Base-by-base conservation (phyloP, 2,888 invertebrate species). In the Lasioglossum oenotherae region DNA sequence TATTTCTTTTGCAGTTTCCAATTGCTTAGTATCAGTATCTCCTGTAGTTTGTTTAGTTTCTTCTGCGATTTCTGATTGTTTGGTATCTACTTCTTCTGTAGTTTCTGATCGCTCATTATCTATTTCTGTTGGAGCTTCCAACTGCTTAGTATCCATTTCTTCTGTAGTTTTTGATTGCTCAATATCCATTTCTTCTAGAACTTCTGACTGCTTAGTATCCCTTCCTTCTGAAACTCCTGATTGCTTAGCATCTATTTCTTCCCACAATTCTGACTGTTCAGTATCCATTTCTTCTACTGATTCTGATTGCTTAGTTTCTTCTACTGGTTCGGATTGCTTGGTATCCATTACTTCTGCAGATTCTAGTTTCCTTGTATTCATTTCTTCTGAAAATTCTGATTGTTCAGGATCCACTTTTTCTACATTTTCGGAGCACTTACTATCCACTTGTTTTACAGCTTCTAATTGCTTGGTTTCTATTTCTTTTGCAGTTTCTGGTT, bases 1-100 rank as follows among this genome's bases (percentile, higher is more conserved):
- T 27, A 78, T 27, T 73, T 80, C 76, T 35, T 78, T 12, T 69
- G 16, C 1, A 69, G 35, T 38, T 69, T 69, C 23, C 12, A 19
- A 41, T 10, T 41, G 38, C 12, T 69, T 69, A 35, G 19, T 35
- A 67, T 67, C 67, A 12, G 14, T 6, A 27, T 14, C 8, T 67
- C 35, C 67, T 67, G 16, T 35, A 67, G 23, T 23, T 23, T 75
- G 73, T 60, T 60, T 38, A 60, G 23, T 23, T 53, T 64, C 19
- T 74, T 31, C 19, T 19, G 19, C 3, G 8, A 3, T 35, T 35
- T 44, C 44, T 44, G 44, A 14, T 44, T 31, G 31, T 67, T 67
- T 8, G 1, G 6, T 19, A 8, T 35, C 46, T 44, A 53, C 23
- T 12, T n/a, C 27, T 60, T 57, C 64, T 69, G 49, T n/a, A 53